Percentiles rank a stretch among this genome's conserved stretches.
phyloP scores from a whole-genome alignment of 2,888 invertebrate species.

The Microctonus hyperodae region DNA sequence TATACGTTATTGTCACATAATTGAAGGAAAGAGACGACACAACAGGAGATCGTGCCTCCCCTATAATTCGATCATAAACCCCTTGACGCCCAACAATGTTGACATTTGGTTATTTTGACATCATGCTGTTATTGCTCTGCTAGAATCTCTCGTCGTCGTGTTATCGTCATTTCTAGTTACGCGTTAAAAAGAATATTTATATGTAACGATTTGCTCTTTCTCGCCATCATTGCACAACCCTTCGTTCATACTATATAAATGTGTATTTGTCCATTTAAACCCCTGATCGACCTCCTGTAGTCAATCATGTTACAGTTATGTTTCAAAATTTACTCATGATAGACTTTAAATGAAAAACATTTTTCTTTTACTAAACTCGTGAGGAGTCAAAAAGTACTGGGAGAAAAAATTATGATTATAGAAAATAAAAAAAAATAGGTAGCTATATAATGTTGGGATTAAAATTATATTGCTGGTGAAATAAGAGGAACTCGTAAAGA shows the following conservation, averaged over 20 bases:
- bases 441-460: background rate
- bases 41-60: constrained; percentile 48
- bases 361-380: background rate
- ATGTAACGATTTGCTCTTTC: constrained; percentile 28
- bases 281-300: constrained; percentile 9
- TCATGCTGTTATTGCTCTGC: constrained; percentile 54
- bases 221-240: constrained; percentile 28
- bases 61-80: constrained; percentile 63
- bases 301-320: background rate
- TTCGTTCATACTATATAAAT: too few species aligned
- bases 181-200: constrained; percentile 9
- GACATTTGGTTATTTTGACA: constrained; percentile 62
- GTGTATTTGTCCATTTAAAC: background rate
- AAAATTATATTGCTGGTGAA: constrained; percentile 2
- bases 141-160: constrained; percentile 5
- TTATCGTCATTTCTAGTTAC: background rate
- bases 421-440: background rate
- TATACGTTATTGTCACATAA: constrained; percentile 52
- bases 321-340: background rate
- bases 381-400: too few species aligned
- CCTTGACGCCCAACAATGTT: constrained; percentile 60
- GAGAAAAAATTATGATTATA: background rate
- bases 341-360: background rate
- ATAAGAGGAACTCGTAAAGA: constrained; percentile 33
- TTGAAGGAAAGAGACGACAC: constrained; percentile 56